Conservation (phyloP, 2,888 invertebrate species). For the Cheilosia vernalis region DNA sequence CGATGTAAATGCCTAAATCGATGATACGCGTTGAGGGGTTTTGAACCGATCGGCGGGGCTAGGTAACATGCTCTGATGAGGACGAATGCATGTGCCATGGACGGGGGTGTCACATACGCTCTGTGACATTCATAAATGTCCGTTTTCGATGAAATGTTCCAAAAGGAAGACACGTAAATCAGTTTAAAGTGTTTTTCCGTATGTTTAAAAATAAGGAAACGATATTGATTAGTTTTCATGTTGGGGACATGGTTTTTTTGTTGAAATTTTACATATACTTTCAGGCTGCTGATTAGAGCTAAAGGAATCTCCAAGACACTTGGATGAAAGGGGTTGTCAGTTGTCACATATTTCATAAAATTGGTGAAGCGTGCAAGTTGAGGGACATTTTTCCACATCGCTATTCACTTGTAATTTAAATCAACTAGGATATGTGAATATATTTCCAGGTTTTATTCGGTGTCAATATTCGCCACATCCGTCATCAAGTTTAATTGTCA, state of each 20-base stretch:
- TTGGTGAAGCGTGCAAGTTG: too few species aligned
- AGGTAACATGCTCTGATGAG: not conserved
- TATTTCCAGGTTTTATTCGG: too few species aligned
- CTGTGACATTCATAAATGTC: slow-evolving; percentile 62
- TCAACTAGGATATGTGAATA: too few species aligned
- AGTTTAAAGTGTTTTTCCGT: slow-evolving; percentile 34
- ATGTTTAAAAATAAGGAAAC: slow-evolving; percentile 40
- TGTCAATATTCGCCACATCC: too few species aligned
- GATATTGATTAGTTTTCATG: not conserved
- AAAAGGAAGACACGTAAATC: slow-evolving; percentile 34
- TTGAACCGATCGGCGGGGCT: slow-evolving; percentile 6
- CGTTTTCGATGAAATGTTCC: slow-evolving; percentile 42
- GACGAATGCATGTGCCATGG: not conserved
- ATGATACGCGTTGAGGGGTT: slow-evolving; percentile 12
- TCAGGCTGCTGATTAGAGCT: too few species aligned
- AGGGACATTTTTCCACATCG: too few species aligned
- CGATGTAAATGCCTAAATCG: slow-evolving; percentile 60
- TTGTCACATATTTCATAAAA: too few species aligned
- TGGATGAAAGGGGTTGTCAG: too few species aligned
- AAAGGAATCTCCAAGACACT: too few species aligned
- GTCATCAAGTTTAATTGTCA: too few species aligned
- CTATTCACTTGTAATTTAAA: too few species aligned
- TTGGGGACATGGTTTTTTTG: not conserved
- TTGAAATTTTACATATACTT: not conserved
- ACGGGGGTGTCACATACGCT: not conserved